These are phyloP conservation scores for Aplysia californica DNA, from an alignment of 1,140 invertebrate genomes.

Conservation along the genomic window DNA sequence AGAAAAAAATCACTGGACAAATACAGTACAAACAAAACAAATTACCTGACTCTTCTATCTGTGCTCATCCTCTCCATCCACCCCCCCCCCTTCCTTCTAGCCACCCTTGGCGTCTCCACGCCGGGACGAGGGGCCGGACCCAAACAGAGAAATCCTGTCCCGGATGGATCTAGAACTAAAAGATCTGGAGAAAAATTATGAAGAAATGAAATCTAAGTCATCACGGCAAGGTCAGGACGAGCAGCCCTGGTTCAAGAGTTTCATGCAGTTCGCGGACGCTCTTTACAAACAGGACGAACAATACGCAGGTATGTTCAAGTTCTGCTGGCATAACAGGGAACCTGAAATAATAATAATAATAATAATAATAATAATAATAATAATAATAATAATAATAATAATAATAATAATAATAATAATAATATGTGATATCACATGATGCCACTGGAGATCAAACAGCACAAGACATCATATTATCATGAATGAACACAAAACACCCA, in stretches of 20 bases:
- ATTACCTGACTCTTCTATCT: no score
- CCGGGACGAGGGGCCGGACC: background rate
- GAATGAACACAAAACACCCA: background rate
- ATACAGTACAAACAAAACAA: no score
- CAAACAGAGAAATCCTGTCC: conserved; percentile 29
- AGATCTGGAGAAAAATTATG: conserved; percentile 32
- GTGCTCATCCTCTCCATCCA: no score
- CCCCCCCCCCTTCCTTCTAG: no score
- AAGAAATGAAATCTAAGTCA: conserved; percentile 5
- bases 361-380: background rate
- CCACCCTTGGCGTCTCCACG: background rate
- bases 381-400: background rate
- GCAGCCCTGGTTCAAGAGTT: conserved; percentile 38
- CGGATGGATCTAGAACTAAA: conserved; percentile 33
- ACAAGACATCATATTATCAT: background rate
- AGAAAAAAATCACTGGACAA: no score
- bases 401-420: background rate
- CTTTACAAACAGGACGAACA: conserved; percentile 33
- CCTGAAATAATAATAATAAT: no score
- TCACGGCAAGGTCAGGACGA: conserved; percentile 6
- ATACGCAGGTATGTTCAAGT: conserved; percentile 35
- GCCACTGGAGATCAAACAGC: background rate
- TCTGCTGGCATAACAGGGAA: no score
- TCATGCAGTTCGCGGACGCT: conserved; percentile 37
- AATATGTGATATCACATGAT: background rate